Evolutionary conservation across 1,140 invertebrate species (phyloP), one percentile per base, ranked within the genome.

Genomic region (Anoplophora glabripennis): DNA sequence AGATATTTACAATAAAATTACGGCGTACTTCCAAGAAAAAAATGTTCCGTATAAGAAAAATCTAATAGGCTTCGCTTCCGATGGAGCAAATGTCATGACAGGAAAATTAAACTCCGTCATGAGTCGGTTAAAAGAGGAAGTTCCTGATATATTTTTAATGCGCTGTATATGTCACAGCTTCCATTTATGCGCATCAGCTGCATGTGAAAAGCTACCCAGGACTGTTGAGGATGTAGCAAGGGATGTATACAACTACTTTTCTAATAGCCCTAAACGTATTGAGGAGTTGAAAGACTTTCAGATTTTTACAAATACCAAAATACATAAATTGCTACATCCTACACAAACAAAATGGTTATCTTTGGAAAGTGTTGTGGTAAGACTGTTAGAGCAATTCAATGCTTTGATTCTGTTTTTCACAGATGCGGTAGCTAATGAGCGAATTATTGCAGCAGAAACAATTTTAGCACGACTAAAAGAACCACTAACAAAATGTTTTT

Each of bases 401-500:
- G 21, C 21, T 28, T 5, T 28, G 5, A 28, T 3, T 3, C 21
- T 28, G 2, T 28, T 3, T 5, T 28, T 28, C 21, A 28, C 5
- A 2, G 5, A 28, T 5, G 21, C 21, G 5, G 21, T 28, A 5
- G 21, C 21, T 3, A 28, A 2, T 28, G 21, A 69, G 28, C 3
- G 34, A 12, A 7, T 58, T 38, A n/a, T 48, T 5, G 9, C 54
- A 18, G 41, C 46, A 40, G 34, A 61, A 48, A 49, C n/a, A n/a
- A 57, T 61, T 48, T 57, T 56, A 28, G 57, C 12, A 15, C 7
- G 14, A n/a, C 18, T 48, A 10, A 51, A 37, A 38, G 52, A 67
- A 40, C 44, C 40, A 18, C 41, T 47, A 46, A 64, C 58, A 41
- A 52, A 34, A 59, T 61, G 58, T 53, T 68, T 59, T 55, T 47